Evolutionary conservation across 2,113 vertebrate genomes (phyloP), one percentile per base, ranked within the genome.

Genomic region (Sclerurus mexicanus): DNA sequence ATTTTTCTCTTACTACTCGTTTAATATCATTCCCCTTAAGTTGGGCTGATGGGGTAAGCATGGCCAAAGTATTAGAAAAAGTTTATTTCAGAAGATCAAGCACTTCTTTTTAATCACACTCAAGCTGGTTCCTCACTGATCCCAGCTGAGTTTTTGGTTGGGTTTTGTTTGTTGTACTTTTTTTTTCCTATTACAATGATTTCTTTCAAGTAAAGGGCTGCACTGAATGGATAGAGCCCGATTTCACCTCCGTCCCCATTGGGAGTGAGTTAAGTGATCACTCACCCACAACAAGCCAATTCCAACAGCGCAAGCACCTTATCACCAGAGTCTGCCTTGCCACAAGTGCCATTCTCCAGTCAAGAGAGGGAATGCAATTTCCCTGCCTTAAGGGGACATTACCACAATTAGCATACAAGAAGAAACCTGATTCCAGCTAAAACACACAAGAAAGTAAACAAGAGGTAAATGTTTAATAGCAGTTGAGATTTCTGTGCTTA

Each of bases 111-210:
- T 64, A 39, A 47, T 56, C 44, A 63, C 25, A 76, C 39, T 82
- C 44, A 33, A 60, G 12, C 30, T n/a, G 18, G 42, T 28, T 89
- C 24, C 49, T 82, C 12, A 23, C 23, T 7, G 69, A 68, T 21
- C 40, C 33, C 66, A 85, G 31, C 12, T 2, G 2, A 18, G 2
- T 5, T 37, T 67, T 87, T 44, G 23, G 46, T 15, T 27, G 31
- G 13, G 9, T 18, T 9, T 40, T 49, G 30, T 47, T 63, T 13
- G 20, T 23, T 50, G 49, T 50, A 25, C 49, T 21, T 28, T 18
- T 9, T 6, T 4, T 0, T 7, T 7, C 1, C 1, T 42, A 47
- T 52, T 60, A 59, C 46, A 89, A 5, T 13, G 0, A 74, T 33
- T 85, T 37, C 18, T 79, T 79, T 64, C 21, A 71, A 74, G 27